A percentile compares a stretch with the other conserved stretches of the same genome.
Evolutionary conservation across 2,797 vertebrate genomes (phyloP).

Genomic region (Hephaestus fuliginosus): DNA sequence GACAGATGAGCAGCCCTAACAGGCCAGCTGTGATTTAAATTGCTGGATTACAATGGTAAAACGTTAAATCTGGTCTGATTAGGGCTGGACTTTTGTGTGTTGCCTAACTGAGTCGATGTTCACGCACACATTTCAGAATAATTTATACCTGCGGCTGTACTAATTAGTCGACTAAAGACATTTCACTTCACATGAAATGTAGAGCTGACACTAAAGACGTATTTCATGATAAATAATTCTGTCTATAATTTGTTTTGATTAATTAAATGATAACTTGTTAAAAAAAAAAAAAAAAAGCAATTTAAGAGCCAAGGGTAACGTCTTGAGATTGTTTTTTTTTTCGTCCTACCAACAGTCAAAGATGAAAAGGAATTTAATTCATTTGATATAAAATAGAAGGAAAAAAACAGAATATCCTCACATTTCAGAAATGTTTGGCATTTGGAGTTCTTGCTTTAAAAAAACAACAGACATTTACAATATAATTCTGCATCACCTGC

Average conservation of each 20-base stretch:
- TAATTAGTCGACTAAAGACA: conserved; percentile 9
- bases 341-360: not conserved
- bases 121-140: not conserved
- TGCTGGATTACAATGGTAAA: conserved; percentile 22
- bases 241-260: not conserved
- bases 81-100: not conserved
- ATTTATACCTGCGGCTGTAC: not conserved
- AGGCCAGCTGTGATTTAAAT: conserved; percentile 36
- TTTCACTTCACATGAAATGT: not conserved
- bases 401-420: not conserved
- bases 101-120: conserved; percentile 1
- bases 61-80: conserved; percentile 39
- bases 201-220: not conserved
- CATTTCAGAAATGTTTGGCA: not conserved
- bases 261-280: not conserved
- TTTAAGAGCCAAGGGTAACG: not conserved
- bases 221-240: conserved; percentile 3
- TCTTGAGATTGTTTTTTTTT: not conserved
- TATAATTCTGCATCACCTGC: not conserved
- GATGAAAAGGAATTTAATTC: not conserved
- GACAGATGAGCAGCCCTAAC: conserved; percentile 36
- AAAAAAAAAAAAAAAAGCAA: not conserved
- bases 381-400: not conserved
- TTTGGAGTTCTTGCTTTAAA: not conserved
- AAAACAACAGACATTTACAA: not conserved